These are phyloP conservation scores for Cynodonichthys magdalenae DNA, from an alignment of 2,797 vertebrate species.

Conservation along the genomic window DNA sequence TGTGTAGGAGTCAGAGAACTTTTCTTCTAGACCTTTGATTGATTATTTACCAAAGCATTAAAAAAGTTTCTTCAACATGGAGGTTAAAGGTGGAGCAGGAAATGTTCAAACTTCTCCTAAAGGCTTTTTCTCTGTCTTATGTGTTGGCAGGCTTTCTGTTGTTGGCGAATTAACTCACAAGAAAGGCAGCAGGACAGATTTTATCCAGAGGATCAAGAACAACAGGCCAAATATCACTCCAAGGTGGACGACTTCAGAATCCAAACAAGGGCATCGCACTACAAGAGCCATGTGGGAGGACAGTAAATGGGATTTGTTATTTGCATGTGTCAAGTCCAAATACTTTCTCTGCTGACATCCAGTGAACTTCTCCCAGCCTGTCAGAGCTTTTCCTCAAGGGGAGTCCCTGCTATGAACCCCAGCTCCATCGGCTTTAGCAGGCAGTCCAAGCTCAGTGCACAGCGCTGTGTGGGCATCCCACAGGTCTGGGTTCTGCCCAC, in stretches of 20 bases:
- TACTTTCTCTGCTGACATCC: conserved; percentile 59
- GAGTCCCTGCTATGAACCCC: conserved; percentile 74
- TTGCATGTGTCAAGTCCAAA: conserved; percentile 54
- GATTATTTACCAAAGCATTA: conserved; percentile 5
- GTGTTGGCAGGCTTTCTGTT: conserved; percentile 61
- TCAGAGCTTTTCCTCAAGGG: conserved; percentile 56
- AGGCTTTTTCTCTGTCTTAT: conserved; percentile 48
- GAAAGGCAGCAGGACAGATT: conserved; percentile 40
- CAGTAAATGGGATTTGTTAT: conserved; percentile 60
- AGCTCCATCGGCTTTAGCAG: conserved; percentile 61
- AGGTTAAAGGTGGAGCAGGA: conserved; percentile 3
- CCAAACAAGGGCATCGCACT: conserved; percentile 39
- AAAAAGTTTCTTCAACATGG: not conserved
- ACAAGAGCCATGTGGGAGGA: conserved; percentile 78
- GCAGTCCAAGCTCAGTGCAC: conserved; percentile 62
- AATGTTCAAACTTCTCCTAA: conserved; percentile 9
- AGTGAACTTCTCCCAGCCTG: conserved; percentile 23
- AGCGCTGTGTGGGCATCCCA: conserved; percentile 70
- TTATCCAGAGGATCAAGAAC: conserved; percentile 35
- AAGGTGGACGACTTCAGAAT: conserved; percentile 49
- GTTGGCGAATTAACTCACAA: conserved; percentile 42
- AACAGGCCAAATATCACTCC: conserved; percentile 44
- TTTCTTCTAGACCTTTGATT: not conserved
- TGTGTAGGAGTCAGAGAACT: not conserved
- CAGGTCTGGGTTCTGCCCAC: conserved; percentile 73